Base-by-base conservation (phyloP, 2,113 vertebrate species). In the Coregonus clupeaformis region DNA sequence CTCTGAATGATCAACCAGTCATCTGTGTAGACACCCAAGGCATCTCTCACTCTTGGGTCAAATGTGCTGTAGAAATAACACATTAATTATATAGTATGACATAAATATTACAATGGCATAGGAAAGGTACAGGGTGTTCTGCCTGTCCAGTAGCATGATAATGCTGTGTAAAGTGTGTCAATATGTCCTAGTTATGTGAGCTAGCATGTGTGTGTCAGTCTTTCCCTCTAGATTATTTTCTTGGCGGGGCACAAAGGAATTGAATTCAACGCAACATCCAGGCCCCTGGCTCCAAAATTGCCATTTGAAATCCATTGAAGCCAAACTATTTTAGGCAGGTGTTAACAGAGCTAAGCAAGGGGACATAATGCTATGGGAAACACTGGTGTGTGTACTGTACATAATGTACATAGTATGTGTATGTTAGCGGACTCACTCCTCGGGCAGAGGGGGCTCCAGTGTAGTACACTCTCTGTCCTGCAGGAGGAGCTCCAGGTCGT, bases 1-100 rank as follows among this genome's bases (percentile, higher is more conserved):
- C 96, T 93, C 42, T 93, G 93, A 72, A 95, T 94, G 45, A 97
- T 91, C 75, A 97, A 91, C 96, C 96, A 97, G 88, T 97, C 92
- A 73, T 97, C 95, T 0, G 93, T 95, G 88, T 97, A 97, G 88
- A 95, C 94, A 24, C 93, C 92, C 76, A 97, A 87, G 0, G 95
- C 94, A 14, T 96, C 95, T 79, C 94, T 91, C 81, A 94, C 96
- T 79, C 94, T 92, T 60, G 93, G 88, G 74, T 97, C 96, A 85
- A 97, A 80, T n/a, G 93, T 91, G 62, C 96, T 97, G 82, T 80
- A 77, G 6, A 75, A 75, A 87, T 83, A 84, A 82, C 78, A 79
- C 76, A 85, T 87, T 14, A 85, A 89, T 91, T 83, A 88, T 86
- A 87, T 12, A 89, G 67, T 69, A 70, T 64, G 77, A 73, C 47